Base-by-base conservation (phyloP, 2,113 vertebrate genomes). In the Gila orcuttii region DNA sequence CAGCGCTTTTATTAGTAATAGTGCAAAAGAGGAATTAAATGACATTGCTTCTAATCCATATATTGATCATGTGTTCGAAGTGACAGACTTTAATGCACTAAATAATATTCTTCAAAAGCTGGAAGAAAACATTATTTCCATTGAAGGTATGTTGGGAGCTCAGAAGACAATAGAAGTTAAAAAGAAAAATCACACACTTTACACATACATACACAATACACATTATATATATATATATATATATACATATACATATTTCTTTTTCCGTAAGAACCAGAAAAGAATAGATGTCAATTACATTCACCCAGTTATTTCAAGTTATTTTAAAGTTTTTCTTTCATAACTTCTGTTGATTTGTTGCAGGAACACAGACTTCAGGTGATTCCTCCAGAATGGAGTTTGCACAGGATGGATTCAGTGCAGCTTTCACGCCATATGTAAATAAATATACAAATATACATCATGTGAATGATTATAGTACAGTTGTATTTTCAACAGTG, bases 91-190 rank as follows among this genome's bases (percentile, higher is more conserved):
- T 11, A 13, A 84, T 0, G 95, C 96, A 1, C 93, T 97, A 31
- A 89, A 91, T 0, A 81, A 62, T 88, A 96, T 97, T 90, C 93
- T 88, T 55, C 21, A 91, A 0, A 94, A 88, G 71, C 91, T 97
- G 52, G 91, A 96, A 89, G 93, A 94, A 2, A 96, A 94, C 86
- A 96, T 97, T 86, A 97, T 96, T 13, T 91, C 96, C 6, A 96
- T 97, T 4, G 96, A 97, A 91, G 96, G 96, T 28, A 28, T 28
- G 28, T 28, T 28, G 28, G 28, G 28, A 28, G 1, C 28, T 28
- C 28, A 28, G 28, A 28, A 28, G 28, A 28, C 28, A 28, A 28
- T 28, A 28, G 28, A 1, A 28, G 28, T 28, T 28, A 1, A 28
- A 28, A 28, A 28, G 28, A 28, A 28, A 28, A 28, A 28, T 28